Conservation (phyloP, 2,113 vertebrate genomes). For the Odontophorus gujanensis region DNA sequence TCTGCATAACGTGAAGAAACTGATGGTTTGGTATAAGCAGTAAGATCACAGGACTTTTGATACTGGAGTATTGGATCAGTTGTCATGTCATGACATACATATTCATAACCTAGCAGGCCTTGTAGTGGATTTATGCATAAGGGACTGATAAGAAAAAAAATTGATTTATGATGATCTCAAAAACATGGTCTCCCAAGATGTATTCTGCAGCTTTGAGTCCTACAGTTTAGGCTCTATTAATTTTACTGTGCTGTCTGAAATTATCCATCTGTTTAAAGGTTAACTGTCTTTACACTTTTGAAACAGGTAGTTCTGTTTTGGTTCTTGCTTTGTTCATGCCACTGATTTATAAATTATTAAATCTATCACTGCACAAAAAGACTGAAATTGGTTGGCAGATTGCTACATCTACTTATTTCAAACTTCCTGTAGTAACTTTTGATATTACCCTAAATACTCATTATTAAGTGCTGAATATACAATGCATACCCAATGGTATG, state of each 20-base stretch:
- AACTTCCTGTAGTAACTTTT: slow-evolving; percentile 40
- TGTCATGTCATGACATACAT: slow-evolving; percentile 49
- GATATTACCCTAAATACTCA: not conserved
- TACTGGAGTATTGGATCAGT: slow-evolving; percentile 33
- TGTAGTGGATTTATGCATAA: slow-evolving; percentile 59
- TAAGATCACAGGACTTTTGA: slow-evolving; percentile 29
- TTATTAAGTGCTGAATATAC: not conserved
- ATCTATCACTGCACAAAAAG: slow-evolving; percentile 60
- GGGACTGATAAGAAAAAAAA: slow-evolving; percentile 67
- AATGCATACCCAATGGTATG: not conserved
- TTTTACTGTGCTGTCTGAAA: slow-evolving; percentile 87
- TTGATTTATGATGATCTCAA: slow-evolving; percentile 81
- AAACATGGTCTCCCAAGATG: slow-evolving; percentile 81
- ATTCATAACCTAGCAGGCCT: slow-evolving; percentile 65
- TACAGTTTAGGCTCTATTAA: slow-evolving; percentile 84
- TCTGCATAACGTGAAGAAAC: not conserved
- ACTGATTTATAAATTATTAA: slow-evolving; percentile 79
- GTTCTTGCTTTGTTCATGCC: slow-evolving; percentile 77
- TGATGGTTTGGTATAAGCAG: not conserved
- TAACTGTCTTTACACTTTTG: slow-evolving; percentile 86
- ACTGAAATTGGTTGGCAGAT: slow-evolving; percentile 48
- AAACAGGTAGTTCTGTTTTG: slow-evolving; percentile 85
- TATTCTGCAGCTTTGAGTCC: slow-evolving; percentile 78
- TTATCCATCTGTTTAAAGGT: slow-evolving; percentile 94
- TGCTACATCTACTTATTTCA: slow-evolving; percentile 38